phyloP scores from a whole-genome alignment of 2,888 invertebrate species.

The Campaea margaritaria region DNA sequence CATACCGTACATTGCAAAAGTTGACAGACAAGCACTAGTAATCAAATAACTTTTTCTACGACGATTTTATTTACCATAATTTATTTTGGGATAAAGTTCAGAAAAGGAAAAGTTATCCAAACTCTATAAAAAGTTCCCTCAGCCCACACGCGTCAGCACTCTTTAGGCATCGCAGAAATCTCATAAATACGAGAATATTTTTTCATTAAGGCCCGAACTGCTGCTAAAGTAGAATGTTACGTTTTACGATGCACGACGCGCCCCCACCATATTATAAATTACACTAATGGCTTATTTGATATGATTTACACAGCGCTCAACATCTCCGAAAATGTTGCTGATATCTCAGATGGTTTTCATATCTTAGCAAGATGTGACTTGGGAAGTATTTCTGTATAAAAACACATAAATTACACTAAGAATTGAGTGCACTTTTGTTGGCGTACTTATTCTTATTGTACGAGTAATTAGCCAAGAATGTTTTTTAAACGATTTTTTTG shows the following conservation, averaged over 20 bases:
- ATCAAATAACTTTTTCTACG: not conserved
- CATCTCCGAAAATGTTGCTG: conserved; percentile 45
- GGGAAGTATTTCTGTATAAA: not conserved
- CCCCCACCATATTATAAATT: conserved; percentile 54
- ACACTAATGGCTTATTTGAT: conserved; percentile 64
- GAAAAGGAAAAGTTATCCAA: conserved; percentile 32
- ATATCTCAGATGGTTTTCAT: conserved; percentile 25
- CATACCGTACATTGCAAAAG: too few species aligned
- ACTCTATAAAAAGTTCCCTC: conserved; percentile 20
- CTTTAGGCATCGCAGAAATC: conserved; percentile 31
- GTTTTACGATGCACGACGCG: conserved; percentile 55
- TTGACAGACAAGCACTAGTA: too few species aligned
- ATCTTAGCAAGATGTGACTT: conserved; percentile 14
- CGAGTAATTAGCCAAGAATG: too few species aligned
- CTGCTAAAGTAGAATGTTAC: conserved; percentile 42
- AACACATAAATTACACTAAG: not conserved
- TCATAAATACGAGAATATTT: conserved; percentile 43
- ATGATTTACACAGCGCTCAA: conserved; percentile 58
- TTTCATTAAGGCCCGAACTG: conserved; percentile 45
- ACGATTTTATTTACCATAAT: not conserved
- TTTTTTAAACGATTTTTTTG: too few species aligned
- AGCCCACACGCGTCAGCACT: conserved; percentile 27
- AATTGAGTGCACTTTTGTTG: too few species aligned
- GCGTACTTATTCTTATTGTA: too few species aligned
- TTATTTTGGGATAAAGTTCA: conserved; percentile 3